phyloP scores from a whole-genome alignment of 2,888 invertebrate genomes.

The Hedya salicella region DNA sequence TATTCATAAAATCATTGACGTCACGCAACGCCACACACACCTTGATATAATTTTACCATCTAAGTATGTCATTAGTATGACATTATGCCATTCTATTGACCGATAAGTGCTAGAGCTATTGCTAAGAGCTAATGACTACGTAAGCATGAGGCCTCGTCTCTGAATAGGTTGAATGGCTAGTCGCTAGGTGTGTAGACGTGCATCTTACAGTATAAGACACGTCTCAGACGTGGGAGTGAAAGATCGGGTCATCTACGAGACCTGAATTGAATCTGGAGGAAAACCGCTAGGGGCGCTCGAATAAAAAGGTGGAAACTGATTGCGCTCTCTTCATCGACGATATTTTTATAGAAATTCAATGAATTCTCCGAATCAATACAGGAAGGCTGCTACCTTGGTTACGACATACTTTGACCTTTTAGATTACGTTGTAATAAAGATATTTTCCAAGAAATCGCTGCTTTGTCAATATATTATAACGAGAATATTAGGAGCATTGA shows the following conservation, averaged over 20 bases:
- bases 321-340: slow-evolving; percentile 30
- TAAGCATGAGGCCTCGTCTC: neutral
- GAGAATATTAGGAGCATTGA: neutral
- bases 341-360: neutral
- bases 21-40: neutral
- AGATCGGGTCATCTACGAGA: slow-evolving; percentile 27
- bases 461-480: neutral
- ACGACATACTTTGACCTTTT: neutral
- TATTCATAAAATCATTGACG: neutral
- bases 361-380: neutral
- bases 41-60: neutral
- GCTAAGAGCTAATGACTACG: neutral
- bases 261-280: slow-evolving; percentile 30
- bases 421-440: too few relatives aligned
- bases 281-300: slow-evolving; percentile 16
- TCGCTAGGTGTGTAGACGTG: slow-evolving; percentile 6
- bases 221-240: slow-evolving; percentile 17
- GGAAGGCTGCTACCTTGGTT: neutral
- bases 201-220: slow-evolving; percentile 23
- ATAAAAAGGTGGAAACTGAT: slow-evolving; percentile 28
- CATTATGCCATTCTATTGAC: neutral
- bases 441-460: neutral
- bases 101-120: neutral
- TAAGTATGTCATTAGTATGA: neutral
- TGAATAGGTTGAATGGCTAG: slow-evolving; percentile 17